Percentiles rank a stretch among this genome's conserved stretches.
Conservation (phyloP, 1,140 invertebrate genomes). For the Drosophila aff. region DNA sequence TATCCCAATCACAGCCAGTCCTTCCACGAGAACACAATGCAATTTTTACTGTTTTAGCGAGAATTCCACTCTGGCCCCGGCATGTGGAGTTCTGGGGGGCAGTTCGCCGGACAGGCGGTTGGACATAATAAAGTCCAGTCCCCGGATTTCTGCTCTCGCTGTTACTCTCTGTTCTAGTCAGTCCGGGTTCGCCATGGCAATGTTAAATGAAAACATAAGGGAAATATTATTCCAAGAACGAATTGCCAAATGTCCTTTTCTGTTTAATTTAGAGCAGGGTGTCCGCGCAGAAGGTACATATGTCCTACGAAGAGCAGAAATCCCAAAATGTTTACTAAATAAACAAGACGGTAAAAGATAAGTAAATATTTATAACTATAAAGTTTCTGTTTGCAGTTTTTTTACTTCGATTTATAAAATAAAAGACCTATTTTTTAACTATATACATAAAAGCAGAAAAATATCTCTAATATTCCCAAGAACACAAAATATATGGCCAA, state of each 20-base stretch:
- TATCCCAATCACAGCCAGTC: neutral
- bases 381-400: no score
- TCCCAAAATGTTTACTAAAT: no score
- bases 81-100: constrained; percentile 25
- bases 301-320: no score
- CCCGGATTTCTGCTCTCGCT: constrained; percentile 16
- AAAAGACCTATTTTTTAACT: no score
- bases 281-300: no score
- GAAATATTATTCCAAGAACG: neutral
- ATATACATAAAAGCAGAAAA: no score
- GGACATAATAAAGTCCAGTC: constrained; percentile 66
- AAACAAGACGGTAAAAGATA: no score
- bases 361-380: no score
- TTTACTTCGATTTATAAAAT: no score
- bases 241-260: neutral
- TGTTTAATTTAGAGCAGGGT: neutral
- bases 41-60: constrained; percentile 69
- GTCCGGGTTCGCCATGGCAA: constrained; percentile 12
- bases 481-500: no score
- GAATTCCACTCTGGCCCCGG: constrained; percentile 53
- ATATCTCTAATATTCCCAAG: no score
- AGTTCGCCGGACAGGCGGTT: constrained; percentile 45
- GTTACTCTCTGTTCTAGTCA: constrained; percentile 30
- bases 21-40: constrained; percentile 50
- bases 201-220: constrained; percentile 19